Evolutionary conservation across 1,140 invertebrate genomes (phyloP).

Genomic region (Aphidius gifuensis): DNA sequence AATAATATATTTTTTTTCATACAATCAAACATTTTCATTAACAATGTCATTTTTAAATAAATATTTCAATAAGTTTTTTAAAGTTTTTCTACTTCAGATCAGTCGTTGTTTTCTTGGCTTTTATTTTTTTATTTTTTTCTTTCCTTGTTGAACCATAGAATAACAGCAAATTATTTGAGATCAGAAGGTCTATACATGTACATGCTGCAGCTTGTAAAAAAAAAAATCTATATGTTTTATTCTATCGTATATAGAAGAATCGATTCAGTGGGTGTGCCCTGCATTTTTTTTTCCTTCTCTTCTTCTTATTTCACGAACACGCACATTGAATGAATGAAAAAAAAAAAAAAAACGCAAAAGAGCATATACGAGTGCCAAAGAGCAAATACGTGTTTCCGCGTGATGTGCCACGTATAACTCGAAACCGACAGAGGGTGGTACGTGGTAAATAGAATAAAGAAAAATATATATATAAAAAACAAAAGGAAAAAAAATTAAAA

Average conservation of each 20-base stretch:
- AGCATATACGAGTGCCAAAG: constrained; percentile 31
- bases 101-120: neutral
- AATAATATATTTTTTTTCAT: too few species aligned
- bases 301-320: constrained; percentile 26
- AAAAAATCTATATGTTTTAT: neutral
- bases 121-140: constrained; percentile 1
- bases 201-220: neutral
- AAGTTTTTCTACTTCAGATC: neutral
- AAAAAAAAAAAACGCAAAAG: constrained; percentile 4
- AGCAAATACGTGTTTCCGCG: constrained; percentile 40
- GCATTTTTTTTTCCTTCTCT: neutral
- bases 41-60: too few species aligned
- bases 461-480: neutral
- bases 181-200: neutral
- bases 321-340: constrained; percentile 23
- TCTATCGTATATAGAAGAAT: constrained; percentile 5
- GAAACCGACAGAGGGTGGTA: constrained; percentile 10
- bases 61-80: neutral
- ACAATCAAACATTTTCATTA: too few species aligned
- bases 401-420: constrained; percentile 28
- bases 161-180: neutral
- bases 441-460: constrained; percentile 2
- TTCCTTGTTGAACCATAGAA: neutral
- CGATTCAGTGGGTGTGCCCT: constrained; percentile 9
- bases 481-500: too few species aligned